Percentiles rank a stretch among this genome's conserved stretches.
phyloP scores from a whole-genome alignment of 2,888 invertebrate species.

The Mesorhabditis sp. region DNA sequence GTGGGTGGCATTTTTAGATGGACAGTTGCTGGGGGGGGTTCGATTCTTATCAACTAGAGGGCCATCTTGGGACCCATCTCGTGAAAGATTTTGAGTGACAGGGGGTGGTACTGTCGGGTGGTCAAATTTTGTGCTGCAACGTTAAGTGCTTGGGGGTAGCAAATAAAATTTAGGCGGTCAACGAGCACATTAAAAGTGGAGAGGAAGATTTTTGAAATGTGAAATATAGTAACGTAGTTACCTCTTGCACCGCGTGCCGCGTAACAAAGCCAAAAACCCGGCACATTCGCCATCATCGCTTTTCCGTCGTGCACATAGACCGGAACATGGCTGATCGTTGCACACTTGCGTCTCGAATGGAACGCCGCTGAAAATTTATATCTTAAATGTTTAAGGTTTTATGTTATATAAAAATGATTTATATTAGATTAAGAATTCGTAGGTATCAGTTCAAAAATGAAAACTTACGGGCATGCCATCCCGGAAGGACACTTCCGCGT shows the following conservation, averaged over 20 bases:
- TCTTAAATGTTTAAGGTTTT: not conserved
- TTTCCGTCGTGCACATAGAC: slow-evolving; percentile 48
- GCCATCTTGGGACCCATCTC: too few relatives aligned
- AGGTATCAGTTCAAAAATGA: not conserved
- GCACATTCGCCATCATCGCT: slow-evolving; percentile 49
- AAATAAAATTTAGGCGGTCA: slow-evolving; percentile 4
- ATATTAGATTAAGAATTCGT: slow-evolving; percentile 10
- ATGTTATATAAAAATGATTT: slow-evolving; percentile 10
- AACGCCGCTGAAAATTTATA: slow-evolving; percentile 45
- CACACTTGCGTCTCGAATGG: slow-evolving; percentile 53
- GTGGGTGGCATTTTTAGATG: not conserved
- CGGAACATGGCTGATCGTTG: slow-evolving; percentile 52
- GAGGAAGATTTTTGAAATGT: not conserved
- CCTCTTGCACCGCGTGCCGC: slow-evolving; percentile 45
- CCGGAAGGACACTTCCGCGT: slow-evolving; percentile 46
- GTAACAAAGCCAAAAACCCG: slow-evolving; percentile 51
- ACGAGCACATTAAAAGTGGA: not conserved
- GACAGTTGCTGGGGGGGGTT: too few relatives aligned
- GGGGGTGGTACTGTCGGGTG: too few relatives aligned
- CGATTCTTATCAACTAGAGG: not conserved
- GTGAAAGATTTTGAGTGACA: too few relatives aligned
- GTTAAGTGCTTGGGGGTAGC: too few relatives aligned
- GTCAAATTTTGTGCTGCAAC: too few relatives aligned
- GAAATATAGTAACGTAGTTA: slow-evolving; percentile 17
- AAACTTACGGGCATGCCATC: slow-evolving; percentile 47